These are phyloP conservation scores for Horisme vitalbata DNA, from an alignment of 2,888 invertebrate species.

Conservation along the genomic window DNA sequence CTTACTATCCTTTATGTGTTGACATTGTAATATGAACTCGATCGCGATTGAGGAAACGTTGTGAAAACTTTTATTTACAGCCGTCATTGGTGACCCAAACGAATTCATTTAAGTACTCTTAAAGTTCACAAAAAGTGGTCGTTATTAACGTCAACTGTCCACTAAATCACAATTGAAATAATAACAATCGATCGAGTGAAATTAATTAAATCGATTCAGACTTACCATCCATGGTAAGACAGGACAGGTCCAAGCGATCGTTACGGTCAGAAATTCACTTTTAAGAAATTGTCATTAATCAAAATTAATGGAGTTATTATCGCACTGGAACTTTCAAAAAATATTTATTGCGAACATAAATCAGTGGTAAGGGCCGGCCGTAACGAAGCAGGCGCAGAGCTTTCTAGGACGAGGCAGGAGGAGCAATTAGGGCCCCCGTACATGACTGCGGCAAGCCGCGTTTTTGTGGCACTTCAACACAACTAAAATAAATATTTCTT, in stretches of 20 bases:
- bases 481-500: too few species aligned
- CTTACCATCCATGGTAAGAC: conserved; percentile 58
- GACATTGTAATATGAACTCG: conserved; percentile 30
- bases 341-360: conserved; percentile 79
- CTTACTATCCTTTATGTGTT: conserved; percentile 23
- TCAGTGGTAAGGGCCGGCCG: conserved; percentile 80
- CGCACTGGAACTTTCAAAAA: conserved; percentile 81
- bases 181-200: conserved; percentile 66
- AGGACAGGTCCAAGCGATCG: conserved; percentile 45
- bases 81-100: conserved; percentile 16
- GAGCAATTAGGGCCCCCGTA: conserved; percentile 48
- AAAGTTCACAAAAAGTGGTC: conserved; percentile 21
- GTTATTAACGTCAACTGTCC: conserved; percentile 29
- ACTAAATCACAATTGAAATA: conserved; percentile 51
- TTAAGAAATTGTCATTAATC: conserved; percentile 81
- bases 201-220: conserved; percentile 69
- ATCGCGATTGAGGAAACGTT: conserved; percentile 23
- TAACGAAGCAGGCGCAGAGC: conserved; percentile 69
- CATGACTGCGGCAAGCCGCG: conserved; percentile 6
- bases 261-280: conserved; percentile 66
- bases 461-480: not conserved
- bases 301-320: conserved; percentile 83
- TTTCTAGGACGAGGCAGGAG: conserved; percentile 74
- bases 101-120: conserved; percentile 31
- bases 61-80: conserved; percentile 25